Base-by-base conservation (phyloP, 1,140 invertebrate species). In the Tetranychus urticae region DNA sequence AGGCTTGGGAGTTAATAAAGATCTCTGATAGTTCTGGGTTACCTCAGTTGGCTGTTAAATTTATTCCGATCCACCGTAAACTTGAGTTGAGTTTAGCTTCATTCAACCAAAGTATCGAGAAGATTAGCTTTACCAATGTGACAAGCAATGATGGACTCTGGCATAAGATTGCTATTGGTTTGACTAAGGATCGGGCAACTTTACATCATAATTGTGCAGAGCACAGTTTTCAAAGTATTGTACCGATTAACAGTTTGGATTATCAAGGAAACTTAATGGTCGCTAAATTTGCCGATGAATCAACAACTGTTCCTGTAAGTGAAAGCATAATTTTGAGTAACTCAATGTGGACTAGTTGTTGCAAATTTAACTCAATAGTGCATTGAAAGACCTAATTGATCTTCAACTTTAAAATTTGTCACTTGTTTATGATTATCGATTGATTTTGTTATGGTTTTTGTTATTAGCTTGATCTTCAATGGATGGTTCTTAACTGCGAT, bases 151-250 rank as follows among this genome's bases (percentile, higher is more conserved):
- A 81, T 65, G 77, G 77, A 59, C 77, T 80, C 54, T 87, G 84
- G 85, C 84, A 87, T 67, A 87, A 87, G 73, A 73, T 88, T 6
- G 82, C 86, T 67, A 77, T 86, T 61, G 81, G 82, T 3, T 77
- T 86, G 2, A 80, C 77, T 59, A 75, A 78, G 61, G 77, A 84
- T 58, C 75, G 76, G 36, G 77, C 83, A 0, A 69, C 79, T 13
- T 69, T 85, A 2, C 84, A 83, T 64, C 71, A 85, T 0, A 85
- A 88, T 68, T 88, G 85, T 66, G 71, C 77, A 58, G 67, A 65
- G 68, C 37, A 74, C 68, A 13, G 70, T 70, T 61, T 71, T 73
- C 46, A 68, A 65, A 68, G 70, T 7, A 66, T 82, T 13, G 70
- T 77, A 63, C 73, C 75, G 1, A 71, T 79, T 58, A 77, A 79